Evolutionary conservation across 2,797 vertebrate species (phyloP).

Genomic region (Varecia variegata): DNA sequence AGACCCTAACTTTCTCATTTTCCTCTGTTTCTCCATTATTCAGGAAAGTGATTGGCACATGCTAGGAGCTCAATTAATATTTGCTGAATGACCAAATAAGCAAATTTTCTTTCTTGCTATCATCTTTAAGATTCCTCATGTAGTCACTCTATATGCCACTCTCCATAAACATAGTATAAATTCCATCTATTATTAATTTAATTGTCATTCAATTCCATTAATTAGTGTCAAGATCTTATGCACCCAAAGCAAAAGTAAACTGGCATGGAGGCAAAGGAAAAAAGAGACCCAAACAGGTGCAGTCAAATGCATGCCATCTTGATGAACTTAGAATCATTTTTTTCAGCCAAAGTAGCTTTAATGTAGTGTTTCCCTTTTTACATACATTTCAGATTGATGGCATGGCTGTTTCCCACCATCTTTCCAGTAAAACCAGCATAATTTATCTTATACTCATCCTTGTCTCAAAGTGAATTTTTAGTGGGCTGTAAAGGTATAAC

Average conservation of each 20-base stretch:
- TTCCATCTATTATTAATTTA: not conserved
- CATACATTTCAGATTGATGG: not conserved
- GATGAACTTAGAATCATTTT: not conserved
- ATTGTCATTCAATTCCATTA: not conserved
- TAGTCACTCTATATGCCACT: not conserved
- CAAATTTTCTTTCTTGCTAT: not conserved
- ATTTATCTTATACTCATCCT: not conserved
- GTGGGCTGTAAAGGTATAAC: not conserved
- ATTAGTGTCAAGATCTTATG: not conserved
- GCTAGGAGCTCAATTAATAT: not conserved
- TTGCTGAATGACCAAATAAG: not conserved
- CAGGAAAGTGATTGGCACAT: not conserved
- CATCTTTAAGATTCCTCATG: not conserved
- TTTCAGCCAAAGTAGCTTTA: not conserved
- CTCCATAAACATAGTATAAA: not conserved
- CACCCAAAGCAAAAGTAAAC: not conserved
- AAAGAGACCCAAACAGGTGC: not conserved
- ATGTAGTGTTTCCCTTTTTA: not conserved
- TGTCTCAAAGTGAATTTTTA: not conserved
- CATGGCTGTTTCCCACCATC: not conserved
- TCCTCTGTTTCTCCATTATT: not conserved
- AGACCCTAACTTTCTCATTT: not conserved
- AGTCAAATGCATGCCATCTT: not conserved
- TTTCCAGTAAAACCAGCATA: not conserved
- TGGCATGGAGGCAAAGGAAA: not conserved